Conservation (phyloP, 2,888 invertebrate genomes). For the Acrobasis repandana region DNA sequence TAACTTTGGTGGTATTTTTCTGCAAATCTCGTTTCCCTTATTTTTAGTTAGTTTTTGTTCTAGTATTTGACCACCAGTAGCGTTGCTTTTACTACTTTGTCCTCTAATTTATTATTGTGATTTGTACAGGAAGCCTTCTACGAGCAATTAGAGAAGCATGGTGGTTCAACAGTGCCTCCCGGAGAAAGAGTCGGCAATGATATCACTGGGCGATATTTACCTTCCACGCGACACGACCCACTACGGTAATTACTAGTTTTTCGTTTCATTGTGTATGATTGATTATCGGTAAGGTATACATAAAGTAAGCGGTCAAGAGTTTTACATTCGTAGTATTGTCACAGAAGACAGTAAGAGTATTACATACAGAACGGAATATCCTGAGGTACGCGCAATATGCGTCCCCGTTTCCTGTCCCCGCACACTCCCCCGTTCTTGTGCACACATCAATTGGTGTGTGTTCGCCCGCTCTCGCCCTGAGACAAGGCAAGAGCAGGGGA, state of each 20-base stretch:
- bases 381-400: too few species aligned
- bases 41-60: constrained; percentile 15
- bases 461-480: too few species aligned
- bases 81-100: constrained; percentile 2
- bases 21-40: not conserved
- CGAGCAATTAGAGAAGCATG: constrained; percentile 93
- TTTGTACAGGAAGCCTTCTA: constrained; percentile 92
- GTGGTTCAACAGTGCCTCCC: constrained; percentile 81
- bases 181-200: constrained; percentile 71
- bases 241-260: constrained; percentile 44
- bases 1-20: not conserved
- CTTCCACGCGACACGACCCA: constrained; percentile 65
- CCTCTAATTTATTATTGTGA: constrained; percentile 8
- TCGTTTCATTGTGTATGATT: not conserved
- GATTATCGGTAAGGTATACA: not conserved
- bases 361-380: too few species aligned
- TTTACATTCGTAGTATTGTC: too few species aligned
- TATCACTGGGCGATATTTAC: constrained; percentile 58
- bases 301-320: not conserved
- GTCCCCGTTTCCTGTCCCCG: too few species aligned
- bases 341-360: too few species aligned
- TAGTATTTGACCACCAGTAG: constrained; percentile 15
- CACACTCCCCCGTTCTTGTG: too few species aligned
- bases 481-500: too few species aligned
- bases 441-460: too few species aligned